Conservation (phyloP, 2,888 invertebrate species). For the Ophraella communa region DNA sequence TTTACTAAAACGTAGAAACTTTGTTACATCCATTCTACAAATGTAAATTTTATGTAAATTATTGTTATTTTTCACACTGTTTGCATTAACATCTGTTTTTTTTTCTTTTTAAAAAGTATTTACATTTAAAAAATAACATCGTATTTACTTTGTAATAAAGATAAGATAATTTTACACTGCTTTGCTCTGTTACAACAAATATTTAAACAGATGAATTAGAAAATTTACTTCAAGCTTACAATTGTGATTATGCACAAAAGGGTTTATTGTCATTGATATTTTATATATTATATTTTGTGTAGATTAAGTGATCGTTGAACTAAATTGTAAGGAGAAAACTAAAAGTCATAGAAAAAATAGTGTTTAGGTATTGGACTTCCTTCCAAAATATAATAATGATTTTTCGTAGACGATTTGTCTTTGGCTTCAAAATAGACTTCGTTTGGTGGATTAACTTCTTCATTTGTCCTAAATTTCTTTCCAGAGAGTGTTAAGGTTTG, state of each 20-base stretch:
- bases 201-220: slow-evolving; percentile 17
- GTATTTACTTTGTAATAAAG: slow-evolving; percentile 5
- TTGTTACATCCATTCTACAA: no score
- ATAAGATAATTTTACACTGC: slow-evolving; percentile 4
- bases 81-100: slow-evolving; percentile 16
- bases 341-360: no score
- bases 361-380: no score
- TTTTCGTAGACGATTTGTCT: no score
- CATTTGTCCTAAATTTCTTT: no score
- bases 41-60: not conserved
- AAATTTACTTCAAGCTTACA: not conserved
- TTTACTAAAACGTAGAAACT: not conserved
- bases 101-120: not conserved
- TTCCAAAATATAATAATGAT: no score
- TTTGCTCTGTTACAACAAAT: not conserved
- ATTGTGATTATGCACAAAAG: not conserved
- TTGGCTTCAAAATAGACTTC: no score
- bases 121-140: slow-evolving; percentile 3
- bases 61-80: not conserved
- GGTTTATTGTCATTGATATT: not conserved
- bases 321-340: no score
- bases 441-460: no score
- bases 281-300: no score
- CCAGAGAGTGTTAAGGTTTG: no score
- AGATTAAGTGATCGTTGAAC: no score